phyloP scores from a whole-genome alignment of 1,140 invertebrate genomes.

The Hyposmocoma kahamanoa region DNA sequence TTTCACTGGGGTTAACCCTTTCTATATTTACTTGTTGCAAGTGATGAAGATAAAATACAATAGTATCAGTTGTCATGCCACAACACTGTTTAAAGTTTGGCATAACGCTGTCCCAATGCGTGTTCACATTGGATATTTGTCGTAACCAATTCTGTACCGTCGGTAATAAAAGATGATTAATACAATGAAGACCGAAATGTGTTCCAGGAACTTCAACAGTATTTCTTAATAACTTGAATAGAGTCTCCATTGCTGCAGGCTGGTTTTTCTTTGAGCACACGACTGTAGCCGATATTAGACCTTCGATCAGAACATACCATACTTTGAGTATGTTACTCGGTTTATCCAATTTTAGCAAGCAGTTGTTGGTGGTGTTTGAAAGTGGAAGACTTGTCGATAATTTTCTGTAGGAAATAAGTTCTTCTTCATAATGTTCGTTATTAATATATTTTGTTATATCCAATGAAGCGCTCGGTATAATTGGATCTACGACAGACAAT shows the following conservation, averaged over 20 bases:
- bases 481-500: conserved; percentile 86
- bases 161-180: conserved; percentile 91
- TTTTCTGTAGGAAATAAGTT: conserved; percentile 77
- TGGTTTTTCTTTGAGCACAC: conserved; percentile 89
- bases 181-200: conserved; percentile 90
- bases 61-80: conserved; percentile 90
- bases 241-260: conserved; percentile 87
- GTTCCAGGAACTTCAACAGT: conserved; percentile 85
- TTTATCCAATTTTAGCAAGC: conserved; percentile 82
- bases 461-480: conserved; percentile 81
- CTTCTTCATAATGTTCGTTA: conserved; percentile 61
- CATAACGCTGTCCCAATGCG: conserved; percentile 82
- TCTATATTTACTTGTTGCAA: conserved; percentile 59
- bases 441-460: conserved; percentile 70
- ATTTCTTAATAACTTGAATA: conserved; percentile 88
- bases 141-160: conserved; percentile 93
- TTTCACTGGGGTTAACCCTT: conserved; percentile 38
- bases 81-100: conserved; percentile 95
- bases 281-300: conserved; percentile 86
- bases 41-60: conserved; percentile 85
- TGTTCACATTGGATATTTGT: conserved; percentile 79
- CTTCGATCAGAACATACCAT: conserved; percentile 94
- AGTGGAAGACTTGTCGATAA: conserved; percentile 75
- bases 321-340: conserved; percentile 91
- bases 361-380: conserved; percentile 74